Conservation (phyloP, 1,140 invertebrate species). For the Cyclargus thomasi region DNA sequence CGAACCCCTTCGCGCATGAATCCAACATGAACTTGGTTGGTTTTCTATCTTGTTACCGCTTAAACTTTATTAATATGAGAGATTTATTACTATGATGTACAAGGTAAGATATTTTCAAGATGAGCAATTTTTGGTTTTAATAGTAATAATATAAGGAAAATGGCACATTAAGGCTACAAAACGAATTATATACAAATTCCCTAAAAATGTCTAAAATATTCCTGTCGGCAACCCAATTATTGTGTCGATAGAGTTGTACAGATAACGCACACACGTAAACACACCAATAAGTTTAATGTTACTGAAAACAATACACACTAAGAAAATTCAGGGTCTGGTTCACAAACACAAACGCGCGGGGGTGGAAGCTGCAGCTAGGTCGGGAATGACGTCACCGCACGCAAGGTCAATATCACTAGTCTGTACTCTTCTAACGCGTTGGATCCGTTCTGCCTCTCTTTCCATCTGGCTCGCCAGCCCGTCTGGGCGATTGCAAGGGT, state of each 20-base stretch:
- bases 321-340: slow-evolving; percentile 65
- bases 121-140: neutral
- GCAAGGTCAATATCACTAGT: slow-evolving; percentile 68
- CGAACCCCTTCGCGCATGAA: no score
- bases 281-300: slow-evolving; percentile 22
- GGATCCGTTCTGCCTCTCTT: slow-evolving; percentile 28
- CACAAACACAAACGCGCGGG: slow-evolving; percentile 48
- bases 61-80: no score
- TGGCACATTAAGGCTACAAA: no score
- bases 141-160: no score
- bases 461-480: slow-evolving; percentile 46
- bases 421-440: slow-evolving; percentile 27
- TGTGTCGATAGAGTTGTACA: slow-evolving; percentile 16
- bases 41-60: no score
- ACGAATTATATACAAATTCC: no score
- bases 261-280: slow-evolving; percentile 28
- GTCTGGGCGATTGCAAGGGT: slow-evolving; percentile 53
- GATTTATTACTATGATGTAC: no score
- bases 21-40: no score
- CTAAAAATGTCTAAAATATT: neutral
- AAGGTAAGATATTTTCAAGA: no score
- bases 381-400: slow-evolving; percentile 62
- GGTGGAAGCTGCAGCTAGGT: slow-evolving; percentile 63
- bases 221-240: neutral
- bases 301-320: slow-evolving; percentile 37